Base-by-base conservation (phyloP, 2,888 invertebrate genomes). In the Drosophila subsilvestris region DNA sequence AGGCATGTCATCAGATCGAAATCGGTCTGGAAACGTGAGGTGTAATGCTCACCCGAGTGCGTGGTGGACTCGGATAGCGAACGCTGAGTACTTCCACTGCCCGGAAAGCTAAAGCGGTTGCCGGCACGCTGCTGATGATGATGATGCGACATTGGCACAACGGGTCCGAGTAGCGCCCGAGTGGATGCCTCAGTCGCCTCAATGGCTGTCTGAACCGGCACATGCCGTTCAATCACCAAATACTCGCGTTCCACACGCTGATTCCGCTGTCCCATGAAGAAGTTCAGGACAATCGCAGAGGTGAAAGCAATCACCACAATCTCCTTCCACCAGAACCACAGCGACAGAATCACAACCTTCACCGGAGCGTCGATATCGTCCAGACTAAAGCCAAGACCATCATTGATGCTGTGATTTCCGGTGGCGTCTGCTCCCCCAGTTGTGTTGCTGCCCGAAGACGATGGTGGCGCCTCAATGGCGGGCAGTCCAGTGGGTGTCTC, bases 251-350 rank as follows among this genome's bases (percentile, higher is more conserved):
- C 90, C 12, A 79, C 73, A 3, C 90, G 89, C 58, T 89, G 89
- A 61, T 86, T 76, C 18, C 90, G 90, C 55, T 90, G 95, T 80
- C 94, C 94, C 45, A 95, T 93, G 89, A 95, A 93, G 27, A 95
- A 92, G 84, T 96, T 96, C 74, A 96, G 92, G 10, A 96, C 80
- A 44, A 97, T 88, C 0, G 96, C 96, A 0, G 95, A 95, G 7
- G 95, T 94, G 43, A 97, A 90, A 4, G 96, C 95, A 54, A 97
- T 96, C 2, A 95, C 93, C 3, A 95, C 90, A 7, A 97, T 95
- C 91, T 97, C 97, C 91, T 95, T 96, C 96, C 95, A 97, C 95
- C 96, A 97, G 91, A 95, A 95, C 95, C 96, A 96, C 0, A 97
- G 91, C 0, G 96, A 95, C 12, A 94, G 94, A 47, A 96, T 95